These are phyloP conservation scores for Centrocercus urophasianus DNA, from an alignment of 2,113 vertebrate genomes.

Conservation along the genomic window DNA sequence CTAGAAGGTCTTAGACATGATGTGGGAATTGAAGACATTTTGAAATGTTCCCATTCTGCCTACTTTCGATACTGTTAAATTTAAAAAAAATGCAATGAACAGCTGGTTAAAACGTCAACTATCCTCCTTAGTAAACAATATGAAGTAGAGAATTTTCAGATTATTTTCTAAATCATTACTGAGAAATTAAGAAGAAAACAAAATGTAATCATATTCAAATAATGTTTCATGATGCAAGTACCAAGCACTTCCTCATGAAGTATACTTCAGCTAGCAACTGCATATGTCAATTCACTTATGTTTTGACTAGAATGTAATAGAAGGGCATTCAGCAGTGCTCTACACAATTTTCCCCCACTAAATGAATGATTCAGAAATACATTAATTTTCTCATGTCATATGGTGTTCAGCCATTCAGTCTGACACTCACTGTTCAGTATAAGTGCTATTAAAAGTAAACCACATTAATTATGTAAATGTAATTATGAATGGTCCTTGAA, in stretches of 20 bases:
- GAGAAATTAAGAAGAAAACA: constrained; percentile 70
- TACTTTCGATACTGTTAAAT: constrained; percentile 13
- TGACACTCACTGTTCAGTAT: background rate
- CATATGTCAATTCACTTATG: background rate
- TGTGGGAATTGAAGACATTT: background rate
- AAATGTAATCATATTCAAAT: constrained; percentile 53
- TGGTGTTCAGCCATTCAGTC: background rate
- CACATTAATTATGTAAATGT: constrained; percentile 10
- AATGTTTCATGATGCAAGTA: constrained; percentile 39
- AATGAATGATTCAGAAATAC: background rate
- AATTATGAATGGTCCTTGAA: constrained; percentile 16
- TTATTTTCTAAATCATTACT: constrained; percentile 56
- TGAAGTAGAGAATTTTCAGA: constrained; percentile 40
- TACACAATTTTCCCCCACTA: background rate
- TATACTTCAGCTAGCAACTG: constrained; percentile 23
- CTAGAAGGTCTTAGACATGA: background rate
- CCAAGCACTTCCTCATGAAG: constrained; percentile 52
- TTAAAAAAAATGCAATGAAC: constrained; percentile 18
- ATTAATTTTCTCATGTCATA: background rate
- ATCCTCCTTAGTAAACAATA: constrained; percentile 49
- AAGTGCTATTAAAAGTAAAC: constrained; percentile 14
- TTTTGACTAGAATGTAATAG: constrained; percentile 20
- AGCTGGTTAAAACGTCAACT: constrained; percentile 19
- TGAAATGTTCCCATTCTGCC: background rate
- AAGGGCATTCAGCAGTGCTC: background rate